Evolutionary conservation across 2,113 vertebrate species (phyloP).

Genomic region (Centropus bengalensis): DNA sequence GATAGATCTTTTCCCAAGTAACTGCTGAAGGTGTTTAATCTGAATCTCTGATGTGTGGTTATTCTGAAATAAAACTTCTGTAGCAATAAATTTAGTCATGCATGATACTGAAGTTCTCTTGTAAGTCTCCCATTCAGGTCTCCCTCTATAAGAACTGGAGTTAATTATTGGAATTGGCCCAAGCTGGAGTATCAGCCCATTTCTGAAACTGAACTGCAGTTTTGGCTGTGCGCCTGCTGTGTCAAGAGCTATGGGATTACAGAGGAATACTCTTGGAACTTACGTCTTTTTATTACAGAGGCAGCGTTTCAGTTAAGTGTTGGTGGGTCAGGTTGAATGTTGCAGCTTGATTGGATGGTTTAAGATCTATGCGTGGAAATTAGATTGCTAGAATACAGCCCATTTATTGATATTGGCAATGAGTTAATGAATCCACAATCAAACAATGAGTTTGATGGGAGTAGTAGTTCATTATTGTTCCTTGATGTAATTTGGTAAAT

Average conservation of each 20-base stretch:
- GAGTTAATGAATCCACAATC: neutral
- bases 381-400: neutral
- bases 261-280: neutral
- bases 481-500: neutral
- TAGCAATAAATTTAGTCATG: neutral
- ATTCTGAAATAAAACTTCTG: neutral
- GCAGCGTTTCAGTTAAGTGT: rapidly evolving
- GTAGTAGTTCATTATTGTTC: neutral
- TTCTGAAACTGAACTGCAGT: neutral
- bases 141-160: neutral
- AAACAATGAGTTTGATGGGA: neutral
- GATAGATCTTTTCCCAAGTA: neutral
- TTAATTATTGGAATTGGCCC: neutral
- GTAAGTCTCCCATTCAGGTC: neutral
- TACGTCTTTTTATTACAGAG: neutral
- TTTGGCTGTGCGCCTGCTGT: neutral
- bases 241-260: neutral
- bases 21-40: neutral
- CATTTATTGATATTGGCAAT: neutral
- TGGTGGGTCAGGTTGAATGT: neutral
- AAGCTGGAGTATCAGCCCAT: neutral
- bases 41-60: neutral
- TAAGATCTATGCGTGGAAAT: neutral
- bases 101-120: neutral
- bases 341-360: neutral